Conservation (phyloP, 2,797 vertebrate species). For the Dicrostonyx torquatus region DNA sequence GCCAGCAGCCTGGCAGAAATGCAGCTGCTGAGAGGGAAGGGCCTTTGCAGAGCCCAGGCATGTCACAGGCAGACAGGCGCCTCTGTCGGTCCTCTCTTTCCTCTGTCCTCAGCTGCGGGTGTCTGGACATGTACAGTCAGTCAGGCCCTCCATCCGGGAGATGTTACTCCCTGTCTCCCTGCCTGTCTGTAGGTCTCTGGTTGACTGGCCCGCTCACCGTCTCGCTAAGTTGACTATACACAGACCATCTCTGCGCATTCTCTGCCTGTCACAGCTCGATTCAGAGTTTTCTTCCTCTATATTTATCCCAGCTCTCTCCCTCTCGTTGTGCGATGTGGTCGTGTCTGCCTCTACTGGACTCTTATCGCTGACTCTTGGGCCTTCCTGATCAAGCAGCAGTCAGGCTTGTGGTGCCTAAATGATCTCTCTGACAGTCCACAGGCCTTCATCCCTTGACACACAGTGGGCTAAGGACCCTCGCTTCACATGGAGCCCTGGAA, state of each 20-base stretch:
- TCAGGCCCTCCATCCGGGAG: neutral
- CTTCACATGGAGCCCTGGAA: neutral
- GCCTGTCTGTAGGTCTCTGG: neutral
- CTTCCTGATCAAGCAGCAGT: neutral
- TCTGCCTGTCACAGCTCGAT: conserved; percentile 67
- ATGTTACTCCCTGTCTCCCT: neutral
- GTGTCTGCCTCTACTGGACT: neutral
- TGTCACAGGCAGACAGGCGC: neutral
- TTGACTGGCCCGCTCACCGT: neutral
- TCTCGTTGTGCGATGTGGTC: conserved; percentile 52
- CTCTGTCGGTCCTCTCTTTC: neutral
- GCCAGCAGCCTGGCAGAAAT: conserved; percentile 52
- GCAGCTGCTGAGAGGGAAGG: conserved; percentile 18
- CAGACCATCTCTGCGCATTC: conserved; percentile 27
- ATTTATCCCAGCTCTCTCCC: conserved; percentile 65
- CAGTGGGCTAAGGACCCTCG: neutral
- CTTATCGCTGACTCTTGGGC: neutral
- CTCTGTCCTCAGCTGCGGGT: neutral
- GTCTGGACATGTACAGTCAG: neutral
- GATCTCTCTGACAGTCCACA: neutral
- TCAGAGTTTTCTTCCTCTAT: conserved; percentile 75
- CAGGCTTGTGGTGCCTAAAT: neutral
- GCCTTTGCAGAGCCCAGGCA: conserved; percentile 45
- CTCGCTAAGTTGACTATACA: conserved; percentile 24
- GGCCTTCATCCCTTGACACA: neutral